phyloP scores from a whole-genome alignment of 2,113 vertebrate species.

The Himantopus leucocephalus region DNA sequence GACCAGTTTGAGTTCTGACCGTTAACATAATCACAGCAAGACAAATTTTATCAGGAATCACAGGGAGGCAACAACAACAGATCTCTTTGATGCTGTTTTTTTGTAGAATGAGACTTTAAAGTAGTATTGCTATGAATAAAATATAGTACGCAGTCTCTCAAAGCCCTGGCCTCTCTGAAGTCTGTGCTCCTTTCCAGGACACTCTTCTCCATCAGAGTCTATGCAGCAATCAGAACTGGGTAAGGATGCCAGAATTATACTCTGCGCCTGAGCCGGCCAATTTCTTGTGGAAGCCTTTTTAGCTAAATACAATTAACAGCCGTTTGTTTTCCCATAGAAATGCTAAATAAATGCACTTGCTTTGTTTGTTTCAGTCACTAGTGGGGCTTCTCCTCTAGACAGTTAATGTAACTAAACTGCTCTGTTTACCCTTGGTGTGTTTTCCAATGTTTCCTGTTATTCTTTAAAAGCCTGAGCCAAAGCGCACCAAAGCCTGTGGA shows the following conservation, averaged over 20 bases:
- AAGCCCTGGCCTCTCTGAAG: not conserved
- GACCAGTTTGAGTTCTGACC: not conserved
- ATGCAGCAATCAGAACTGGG: not conserved
- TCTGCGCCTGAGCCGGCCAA: not conserved
- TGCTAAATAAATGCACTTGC: slow-evolving; percentile 31
- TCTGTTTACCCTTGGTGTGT: slow-evolving; percentile 29
- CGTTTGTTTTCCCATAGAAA: slow-evolving; percentile 10
- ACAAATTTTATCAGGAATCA: not conserved
- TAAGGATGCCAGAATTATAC: not conserved
- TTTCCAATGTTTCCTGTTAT: slow-evolving; percentile 56
- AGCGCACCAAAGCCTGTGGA: slow-evolving; percentile 20
- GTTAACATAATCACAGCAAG: not conserved
- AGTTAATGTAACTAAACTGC: slow-evolving; percentile 47
- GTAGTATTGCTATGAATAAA: not conserved
- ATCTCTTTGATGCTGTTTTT: not conserved
- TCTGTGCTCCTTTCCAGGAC: not conserved
- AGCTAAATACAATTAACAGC: slow-evolving; percentile 9
- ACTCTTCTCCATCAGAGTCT: not conserved
- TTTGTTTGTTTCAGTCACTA: slow-evolving; percentile 20
- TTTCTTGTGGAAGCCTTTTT: not conserved
- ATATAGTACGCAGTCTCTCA: not conserved
- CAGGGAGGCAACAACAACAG: not conserved
- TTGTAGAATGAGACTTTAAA: not conserved
- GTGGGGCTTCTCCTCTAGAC: slow-evolving; percentile 32
- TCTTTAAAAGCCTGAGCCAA: slow-evolving; percentile 38